A percentile compares a stretch with the other conserved stretches of the same genome.
These are phyloP conservation scores for Botia almorhae DNA, from an alignment of 2,797 vertebrate species.

Conservation along the genomic window DNA sequence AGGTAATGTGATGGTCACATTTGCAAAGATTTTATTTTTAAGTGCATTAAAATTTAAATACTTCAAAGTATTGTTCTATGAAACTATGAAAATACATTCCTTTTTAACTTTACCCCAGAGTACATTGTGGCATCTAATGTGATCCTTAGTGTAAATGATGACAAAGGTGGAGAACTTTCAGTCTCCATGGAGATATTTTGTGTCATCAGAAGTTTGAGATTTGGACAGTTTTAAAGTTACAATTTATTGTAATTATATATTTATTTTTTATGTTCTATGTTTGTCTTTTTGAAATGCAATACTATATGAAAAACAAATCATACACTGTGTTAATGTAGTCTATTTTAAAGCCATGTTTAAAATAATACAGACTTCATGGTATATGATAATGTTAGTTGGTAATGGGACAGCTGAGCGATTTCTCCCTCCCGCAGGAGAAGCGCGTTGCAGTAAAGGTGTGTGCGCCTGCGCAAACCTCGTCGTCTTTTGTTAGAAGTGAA, in stretches of 20 bases:
- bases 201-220: background rate
- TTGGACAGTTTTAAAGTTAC: background rate
- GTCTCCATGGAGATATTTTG: background rate
- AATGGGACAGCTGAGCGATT: background rate
- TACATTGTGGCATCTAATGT: background rate
- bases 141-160: background rate
- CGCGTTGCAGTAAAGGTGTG: slow-evolving; percentile 60
- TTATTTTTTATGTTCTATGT: background rate
- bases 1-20: background rate
- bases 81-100: background rate
- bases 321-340: background rate
- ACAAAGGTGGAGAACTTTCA: background rate
- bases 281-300: background rate
- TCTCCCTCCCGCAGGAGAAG: slow-evolving; percentile 21
- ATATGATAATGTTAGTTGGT: background rate
- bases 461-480: slow-evolving; percentile 60
- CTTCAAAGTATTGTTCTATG: background rate
- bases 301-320: background rate
- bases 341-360: background rate
- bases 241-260: no score
- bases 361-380: no score
- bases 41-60: background rate
- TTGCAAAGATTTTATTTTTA: background rate
- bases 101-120: background rate
- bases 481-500: slow-evolving; percentile 71